Evolutionary conservation across 2,888 invertebrate species (phyloP).

Genomic region (Drosophila kanekoi): DNA sequence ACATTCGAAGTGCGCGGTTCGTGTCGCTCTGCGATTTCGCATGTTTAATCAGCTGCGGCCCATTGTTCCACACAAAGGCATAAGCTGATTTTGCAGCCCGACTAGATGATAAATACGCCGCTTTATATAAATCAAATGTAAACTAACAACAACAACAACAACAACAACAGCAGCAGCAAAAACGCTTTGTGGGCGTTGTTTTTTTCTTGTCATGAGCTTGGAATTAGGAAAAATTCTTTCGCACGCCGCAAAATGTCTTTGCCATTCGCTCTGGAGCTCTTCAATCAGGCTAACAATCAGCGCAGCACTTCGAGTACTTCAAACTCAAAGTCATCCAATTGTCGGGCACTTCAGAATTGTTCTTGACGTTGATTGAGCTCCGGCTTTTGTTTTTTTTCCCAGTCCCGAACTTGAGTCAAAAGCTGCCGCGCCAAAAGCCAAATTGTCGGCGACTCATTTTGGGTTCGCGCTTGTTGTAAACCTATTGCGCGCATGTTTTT

Average conservation of each 20-base stretch:
- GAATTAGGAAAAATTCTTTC: slow-evolving; percentile 58
- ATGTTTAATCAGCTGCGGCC: slow-evolving; percentile 76
- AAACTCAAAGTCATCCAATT: slow-evolving; percentile 73
- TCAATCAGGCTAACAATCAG: slow-evolving; percentile 62
- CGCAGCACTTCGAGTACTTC: slow-evolving; percentile 45
- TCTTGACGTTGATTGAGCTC: slow-evolving; percentile 70
- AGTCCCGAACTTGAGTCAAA: slow-evolving; percentile 39
- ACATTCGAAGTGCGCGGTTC: slow-evolving; percentile 50
- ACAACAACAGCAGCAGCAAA: slow-evolving; percentile 5
- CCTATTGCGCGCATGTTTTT: slow-evolving; percentile 68
- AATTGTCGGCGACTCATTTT: slow-evolving; percentile 37
- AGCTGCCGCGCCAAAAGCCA: slow-evolving; percentile 17
- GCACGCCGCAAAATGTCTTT: slow-evolving; percentile 52
- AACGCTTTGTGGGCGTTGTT: slow-evolving; percentile 54
- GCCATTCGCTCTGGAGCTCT: slow-evolving; percentile 34
- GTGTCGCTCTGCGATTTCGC: slow-evolving; percentile 71
- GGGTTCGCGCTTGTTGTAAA: slow-evolving; percentile 57
- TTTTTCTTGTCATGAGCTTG: slow-evolving; percentile 3
- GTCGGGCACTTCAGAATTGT: slow-evolving; percentile 56
- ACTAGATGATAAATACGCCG: slow-evolving; percentile 36
- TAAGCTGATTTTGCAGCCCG: slow-evolving; percentile 23
- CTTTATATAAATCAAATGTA: slow-evolving; percentile 9
- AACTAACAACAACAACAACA: neutral
- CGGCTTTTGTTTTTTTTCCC: slow-evolving; percentile 9
- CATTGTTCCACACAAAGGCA: slow-evolving; percentile 61